Evolutionary conservation across 1,140 invertebrate species (phyloP).

Genomic region (Hyphantria cunea): DNA sequence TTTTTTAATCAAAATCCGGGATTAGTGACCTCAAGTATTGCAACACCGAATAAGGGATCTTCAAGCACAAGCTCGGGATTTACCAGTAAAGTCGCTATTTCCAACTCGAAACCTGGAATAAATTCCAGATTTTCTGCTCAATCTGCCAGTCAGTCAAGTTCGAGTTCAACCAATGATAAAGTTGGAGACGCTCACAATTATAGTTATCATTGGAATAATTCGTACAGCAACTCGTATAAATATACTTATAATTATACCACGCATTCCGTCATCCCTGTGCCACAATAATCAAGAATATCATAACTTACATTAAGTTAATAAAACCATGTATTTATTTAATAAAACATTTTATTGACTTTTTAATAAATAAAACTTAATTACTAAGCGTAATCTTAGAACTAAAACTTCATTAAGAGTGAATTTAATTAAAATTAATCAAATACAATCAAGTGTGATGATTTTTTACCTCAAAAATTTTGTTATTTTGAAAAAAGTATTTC

Average conservation of each 20-base stretch:
- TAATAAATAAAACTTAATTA: slow-evolving; percentile 76
- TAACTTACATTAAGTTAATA: slow-evolving; percentile 31
- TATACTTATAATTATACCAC: neutral
- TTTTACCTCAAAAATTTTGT: slow-evolving; percentile 29
- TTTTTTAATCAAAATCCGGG: neutral
- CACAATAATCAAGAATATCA: neutral
- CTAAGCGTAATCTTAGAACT: slow-evolving; percentile 74
- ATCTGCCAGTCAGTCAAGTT: too few species aligned
- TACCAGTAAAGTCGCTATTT: neutral
- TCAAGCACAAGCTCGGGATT: neutral
- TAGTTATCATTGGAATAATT: neutral
- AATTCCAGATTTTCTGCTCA: too few species aligned
- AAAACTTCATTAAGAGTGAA: slow-evolving; percentile 49
- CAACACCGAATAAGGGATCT: neutral
- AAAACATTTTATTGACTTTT: slow-evolving; percentile 81
- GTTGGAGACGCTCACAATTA: too few species aligned
- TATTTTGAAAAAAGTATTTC: slow-evolving; percentile 17
- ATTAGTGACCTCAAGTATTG: neutral
- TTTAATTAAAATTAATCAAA: slow-evolving; percentile 56
- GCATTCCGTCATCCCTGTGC: neutral
- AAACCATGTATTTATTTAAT: slow-evolving; percentile 58
- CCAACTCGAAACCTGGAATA: slow-evolving; percentile 1
- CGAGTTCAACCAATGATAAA: too few species aligned
- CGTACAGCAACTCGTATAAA: neutral
- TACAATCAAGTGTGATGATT: slow-evolving; percentile 48